Conservation (phyloP, 2,888 invertebrate genomes). For the Timandra comae region DNA sequence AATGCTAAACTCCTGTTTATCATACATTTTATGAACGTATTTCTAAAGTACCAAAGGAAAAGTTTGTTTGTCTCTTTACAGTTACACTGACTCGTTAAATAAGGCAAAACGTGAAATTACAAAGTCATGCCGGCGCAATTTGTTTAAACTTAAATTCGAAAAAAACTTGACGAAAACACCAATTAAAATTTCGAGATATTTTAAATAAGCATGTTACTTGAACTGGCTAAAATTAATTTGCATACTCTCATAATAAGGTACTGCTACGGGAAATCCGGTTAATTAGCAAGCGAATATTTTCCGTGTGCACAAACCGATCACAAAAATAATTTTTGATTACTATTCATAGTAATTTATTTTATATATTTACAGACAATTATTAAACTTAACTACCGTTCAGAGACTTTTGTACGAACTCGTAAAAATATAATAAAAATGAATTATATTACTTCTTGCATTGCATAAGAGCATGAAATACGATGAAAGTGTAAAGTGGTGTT, state of each 20-base stretch:
- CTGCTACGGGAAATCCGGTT: conserved; percentile 37
- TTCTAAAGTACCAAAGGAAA: no score
- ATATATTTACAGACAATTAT: conserved; percentile 32
- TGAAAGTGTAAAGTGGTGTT: conserved; percentile 7
- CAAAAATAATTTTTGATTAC: no score
- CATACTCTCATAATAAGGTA: conserved; percentile 37
- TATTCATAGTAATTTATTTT: conserved; percentile 17
- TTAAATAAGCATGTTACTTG: conserved; percentile 13
- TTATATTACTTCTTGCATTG: conserved; percentile 20
- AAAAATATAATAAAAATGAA: conserved; percentile 22
- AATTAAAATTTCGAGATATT: conserved; percentile 7
- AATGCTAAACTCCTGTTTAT: no score
- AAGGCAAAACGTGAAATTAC: no score
- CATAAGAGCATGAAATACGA: conserved; percentile 20
- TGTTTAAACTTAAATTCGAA: no score
- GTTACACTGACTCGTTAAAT: no score
- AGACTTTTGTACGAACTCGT: conserved; percentile 26
- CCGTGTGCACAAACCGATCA: no score
- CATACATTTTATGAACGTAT: no score
- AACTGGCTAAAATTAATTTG: conserved; percentile 32
- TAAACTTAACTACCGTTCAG: conserved; percentile 24
- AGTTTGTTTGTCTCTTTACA: no score
- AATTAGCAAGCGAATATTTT: conserved; percentile 41
- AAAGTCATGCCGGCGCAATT: no score
- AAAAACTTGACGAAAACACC: conserved; percentile 8